Conservation (phyloP, 2,113 vertebrate genomes). For the Nettapus auritus region DNA sequence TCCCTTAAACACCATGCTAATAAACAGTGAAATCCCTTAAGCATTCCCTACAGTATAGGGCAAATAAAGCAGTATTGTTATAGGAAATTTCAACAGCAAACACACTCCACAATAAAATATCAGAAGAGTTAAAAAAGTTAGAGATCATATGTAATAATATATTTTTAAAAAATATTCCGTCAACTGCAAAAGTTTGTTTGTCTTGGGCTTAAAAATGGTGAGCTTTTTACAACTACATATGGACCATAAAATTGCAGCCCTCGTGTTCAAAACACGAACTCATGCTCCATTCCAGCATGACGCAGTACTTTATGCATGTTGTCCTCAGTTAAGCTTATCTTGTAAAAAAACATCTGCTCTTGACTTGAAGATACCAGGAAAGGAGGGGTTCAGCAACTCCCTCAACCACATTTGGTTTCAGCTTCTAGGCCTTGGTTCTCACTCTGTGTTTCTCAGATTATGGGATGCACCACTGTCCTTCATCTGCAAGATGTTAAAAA, state of each 20-base stretch:
- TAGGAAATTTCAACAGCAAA: neutral
- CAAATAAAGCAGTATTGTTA: neutral
- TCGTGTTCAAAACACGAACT: neutral
- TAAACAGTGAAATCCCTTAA: neutral
- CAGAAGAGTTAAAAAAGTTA: neutral
- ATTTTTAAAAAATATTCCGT: neutral
- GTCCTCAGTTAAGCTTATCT: neutral
- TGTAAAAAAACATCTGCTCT: accelerated
- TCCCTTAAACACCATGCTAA: no score
- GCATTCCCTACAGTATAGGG: neutral
- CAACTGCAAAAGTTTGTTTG: neutral
- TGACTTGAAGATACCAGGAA: neutral
- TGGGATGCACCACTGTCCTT: neutral
- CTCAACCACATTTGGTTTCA: neutral
- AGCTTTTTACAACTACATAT: neutral
- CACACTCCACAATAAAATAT: neutral
- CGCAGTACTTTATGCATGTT: accelerated
- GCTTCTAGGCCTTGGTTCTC: neutral
- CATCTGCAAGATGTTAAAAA: neutral
- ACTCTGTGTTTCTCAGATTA: neutral
- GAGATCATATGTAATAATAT: neutral
- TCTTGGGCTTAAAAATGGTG: neutral
- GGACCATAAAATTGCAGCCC: neutral
- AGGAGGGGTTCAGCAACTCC: neutral
- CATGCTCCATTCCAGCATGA: neutral